These are phyloP conservation scores for Lysiphlebus fabarum DNA, from an alignment of 1,140 invertebrate genomes.

Conservation along the genomic window DNA sequence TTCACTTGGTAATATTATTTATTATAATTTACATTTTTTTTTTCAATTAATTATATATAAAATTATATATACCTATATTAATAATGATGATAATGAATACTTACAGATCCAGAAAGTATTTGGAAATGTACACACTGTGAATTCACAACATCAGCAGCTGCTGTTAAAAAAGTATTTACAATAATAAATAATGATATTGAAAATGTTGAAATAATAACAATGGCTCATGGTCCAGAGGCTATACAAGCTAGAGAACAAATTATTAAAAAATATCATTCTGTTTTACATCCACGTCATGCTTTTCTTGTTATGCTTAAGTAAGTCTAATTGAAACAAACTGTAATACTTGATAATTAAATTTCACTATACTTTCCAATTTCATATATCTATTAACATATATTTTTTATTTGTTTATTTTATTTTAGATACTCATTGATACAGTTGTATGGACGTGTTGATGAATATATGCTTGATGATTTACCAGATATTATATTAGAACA, in stretches of 20 bases:
- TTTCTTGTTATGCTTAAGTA: constrained; percentile 62
- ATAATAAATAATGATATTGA: constrained; percentile 51
- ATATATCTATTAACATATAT: background rate
- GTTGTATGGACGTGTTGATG: constrained; percentile 71
- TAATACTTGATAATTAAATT: background rate
- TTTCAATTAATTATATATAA: constrained; percentile 1
- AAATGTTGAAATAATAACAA: constrained; percentile 40
- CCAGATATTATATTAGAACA: constrained; percentile 69
- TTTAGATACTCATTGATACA: constrained; percentile 65
- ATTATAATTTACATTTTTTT: background rate
- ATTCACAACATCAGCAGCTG: constrained; percentile 59
- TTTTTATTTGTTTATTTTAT: constrained; percentile 2
- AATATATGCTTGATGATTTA: constrained; percentile 69
- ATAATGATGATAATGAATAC: background rate
- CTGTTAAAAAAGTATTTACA: constrained; percentile 53
- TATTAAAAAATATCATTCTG: constrained; percentile 60
- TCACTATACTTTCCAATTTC: constrained; percentile 6
- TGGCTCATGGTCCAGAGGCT: constrained; percentile 55
- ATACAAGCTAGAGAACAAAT: constrained; percentile 63
- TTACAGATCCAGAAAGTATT: constrained; percentile 57
- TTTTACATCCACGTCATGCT: constrained; percentile 72
- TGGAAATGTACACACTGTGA: constrained; percentile 75
- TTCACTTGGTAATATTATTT: constrained; percentile 59
- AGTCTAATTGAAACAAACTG: background rate
- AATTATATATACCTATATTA: constrained; percentile 8